These are phyloP conservation scores for Drosophila seguyi DNA, from an alignment of 1,140 invertebrate genomes.

Conservation along the genomic window DNA sequence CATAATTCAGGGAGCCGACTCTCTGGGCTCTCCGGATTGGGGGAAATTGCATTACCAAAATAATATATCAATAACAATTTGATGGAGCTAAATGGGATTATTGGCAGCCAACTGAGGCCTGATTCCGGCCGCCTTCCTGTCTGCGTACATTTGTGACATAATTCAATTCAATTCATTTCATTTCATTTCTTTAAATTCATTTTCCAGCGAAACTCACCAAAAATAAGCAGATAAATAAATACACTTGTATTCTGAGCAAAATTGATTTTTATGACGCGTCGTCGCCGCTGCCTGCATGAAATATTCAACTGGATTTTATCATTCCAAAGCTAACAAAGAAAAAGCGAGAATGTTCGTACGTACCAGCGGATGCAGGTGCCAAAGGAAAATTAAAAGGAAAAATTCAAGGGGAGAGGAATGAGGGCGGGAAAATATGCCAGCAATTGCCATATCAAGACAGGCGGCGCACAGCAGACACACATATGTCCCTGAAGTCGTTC, in stretches of 20 bases:
- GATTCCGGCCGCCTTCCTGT: conserved; percentile 6
- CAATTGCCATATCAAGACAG: conserved; percentile 22
- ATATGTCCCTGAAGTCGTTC: conserved; percentile 1
- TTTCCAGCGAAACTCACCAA: conserved; percentile 32
- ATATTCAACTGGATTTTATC: conserved; percentile 62
- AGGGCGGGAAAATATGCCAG: conserved; percentile 15
- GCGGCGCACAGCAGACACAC: conserved; percentile 2
- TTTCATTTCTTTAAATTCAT: conserved; percentile 71
- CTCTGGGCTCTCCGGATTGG: not conserved
- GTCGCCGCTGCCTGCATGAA: conserved; percentile 41
- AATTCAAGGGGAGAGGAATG: not conserved
- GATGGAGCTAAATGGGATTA: conserved; percentile 72
- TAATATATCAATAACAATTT: conserved; percentile 80
- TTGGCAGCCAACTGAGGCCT: conserved; percentile 53
- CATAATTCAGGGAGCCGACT: conserved; percentile 26
- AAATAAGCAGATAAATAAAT: conserved; percentile 37
- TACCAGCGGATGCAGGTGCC: conserved; percentile 31
- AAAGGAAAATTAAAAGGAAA: conserved; percentile 36
- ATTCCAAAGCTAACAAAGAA: conserved; percentile 42
- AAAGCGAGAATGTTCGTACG: conserved; percentile 10
- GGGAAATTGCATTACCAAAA: conserved; percentile 80
- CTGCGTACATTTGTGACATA: conserved; percentile 69
- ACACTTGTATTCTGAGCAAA: conserved; percentile 37
- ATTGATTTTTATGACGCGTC: conserved; percentile 63
- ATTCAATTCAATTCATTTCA: conserved; percentile 79